Percentiles rank a stretch among this genome's conserved stretches.
These are phyloP conservation scores for Eulemur coronatus DNA, from an alignment of 2,797 vertebrate genomes.

Conservation along the genomic window DNA sequence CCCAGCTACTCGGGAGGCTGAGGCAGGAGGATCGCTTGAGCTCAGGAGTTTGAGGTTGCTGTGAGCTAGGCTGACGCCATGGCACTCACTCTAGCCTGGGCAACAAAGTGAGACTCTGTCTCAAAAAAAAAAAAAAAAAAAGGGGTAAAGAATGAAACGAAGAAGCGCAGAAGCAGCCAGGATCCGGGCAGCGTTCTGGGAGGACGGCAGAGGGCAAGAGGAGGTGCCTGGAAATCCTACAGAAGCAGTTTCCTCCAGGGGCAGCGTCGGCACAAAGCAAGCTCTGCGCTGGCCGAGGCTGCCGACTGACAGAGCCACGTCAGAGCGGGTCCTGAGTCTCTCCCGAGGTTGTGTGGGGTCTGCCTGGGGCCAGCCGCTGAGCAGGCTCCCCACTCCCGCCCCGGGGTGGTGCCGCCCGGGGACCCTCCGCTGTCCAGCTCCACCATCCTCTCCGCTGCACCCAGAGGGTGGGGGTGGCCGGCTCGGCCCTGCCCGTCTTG, in stretches of 20 bases:
- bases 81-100: too few species aligned
- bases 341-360: not conserved
- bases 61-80: too few species aligned
- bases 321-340: fast-evolving
- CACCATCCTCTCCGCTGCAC: not conserved
- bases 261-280: not conserved
- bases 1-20: too few species aligned
- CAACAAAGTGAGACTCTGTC: too few species aligned
- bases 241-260: not conserved
- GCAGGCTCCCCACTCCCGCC: not conserved
- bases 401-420: fast-evolving
- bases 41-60: too few species aligned
- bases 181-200: too few species aligned
- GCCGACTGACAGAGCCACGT: not conserved
- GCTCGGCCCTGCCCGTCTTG: too few species aligned
- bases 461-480: fast-evolving
- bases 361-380: too few species aligned
- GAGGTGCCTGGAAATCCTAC: not conserved
- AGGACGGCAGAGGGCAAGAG: not conserved
- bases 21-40: too few species aligned
- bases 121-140: too few species aligned
- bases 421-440: not conserved
- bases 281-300: fast-evolving
- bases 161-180: not conserved
- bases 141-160: not conserved